phyloP scores from a whole-genome alignment of 2,888 invertebrate genomes.

The Cheiracanthium punctorium region DNA sequence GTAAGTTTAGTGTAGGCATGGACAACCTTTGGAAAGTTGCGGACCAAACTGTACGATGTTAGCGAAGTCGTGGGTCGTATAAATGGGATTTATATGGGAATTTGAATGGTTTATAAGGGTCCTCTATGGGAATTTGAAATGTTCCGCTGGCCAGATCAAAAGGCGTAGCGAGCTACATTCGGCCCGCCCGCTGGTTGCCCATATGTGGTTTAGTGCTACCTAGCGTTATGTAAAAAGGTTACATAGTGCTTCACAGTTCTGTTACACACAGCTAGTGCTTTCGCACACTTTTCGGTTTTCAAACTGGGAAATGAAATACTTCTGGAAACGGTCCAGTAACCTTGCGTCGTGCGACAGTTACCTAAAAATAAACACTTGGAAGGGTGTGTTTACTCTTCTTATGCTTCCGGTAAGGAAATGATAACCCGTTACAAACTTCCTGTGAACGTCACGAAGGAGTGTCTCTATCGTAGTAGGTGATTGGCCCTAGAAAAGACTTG shows the following conservation, averaged over 20 bases:
- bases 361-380: neutral
- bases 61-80: too few species aligned
- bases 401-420: neutral
- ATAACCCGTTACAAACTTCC: neutral
- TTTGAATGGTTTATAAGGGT: too few species aligned
- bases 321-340: conserved; percentile 1
- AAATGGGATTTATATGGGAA: too few species aligned
- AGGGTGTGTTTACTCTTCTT: neutral
- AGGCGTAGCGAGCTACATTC: too few species aligned
- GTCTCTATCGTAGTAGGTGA: neutral
- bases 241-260: neutral
- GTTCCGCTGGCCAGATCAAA: too few species aligned
- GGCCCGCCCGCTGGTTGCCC: too few species aligned
- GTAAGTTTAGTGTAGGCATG: too few species aligned
- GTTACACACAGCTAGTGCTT: neutral
- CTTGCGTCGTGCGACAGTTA: neutral
- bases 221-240: too few species aligned
- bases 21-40: too few species aligned
- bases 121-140: too few species aligned
- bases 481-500: neutral
- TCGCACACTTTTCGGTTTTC: neutral
- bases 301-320: neutral
- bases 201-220: too few species aligned
- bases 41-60: too few species aligned
- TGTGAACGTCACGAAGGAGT: neutral